phyloP scores from a whole-genome alignment of 2,888 invertebrate genomes.

The Venustoraphidia nigricollis region DNA sequence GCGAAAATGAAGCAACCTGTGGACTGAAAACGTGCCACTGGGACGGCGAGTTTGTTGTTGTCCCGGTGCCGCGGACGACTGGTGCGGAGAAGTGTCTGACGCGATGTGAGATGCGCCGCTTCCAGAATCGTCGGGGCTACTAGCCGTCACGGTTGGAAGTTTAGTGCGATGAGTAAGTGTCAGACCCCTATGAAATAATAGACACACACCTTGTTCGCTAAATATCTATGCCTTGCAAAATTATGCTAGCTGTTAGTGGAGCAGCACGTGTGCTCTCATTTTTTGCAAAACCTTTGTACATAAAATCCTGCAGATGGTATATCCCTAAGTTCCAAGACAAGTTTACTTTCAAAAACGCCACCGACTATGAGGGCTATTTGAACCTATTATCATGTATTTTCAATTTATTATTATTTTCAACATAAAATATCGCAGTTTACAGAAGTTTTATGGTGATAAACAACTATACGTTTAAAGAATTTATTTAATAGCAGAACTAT shows the following conservation, averaged over 20 bases:
- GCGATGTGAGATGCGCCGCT: conserved; percentile 22
- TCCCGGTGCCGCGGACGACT: conserved; percentile 19
- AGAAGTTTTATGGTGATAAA: too few relatives aligned
- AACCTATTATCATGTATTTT: too few relatives aligned
- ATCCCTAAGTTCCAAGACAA: too few relatives aligned
- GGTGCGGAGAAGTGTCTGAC: conserved; percentile 14
- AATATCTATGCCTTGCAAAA: background rate
- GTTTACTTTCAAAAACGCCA: too few relatives aligned
- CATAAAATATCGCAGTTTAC: too few relatives aligned
- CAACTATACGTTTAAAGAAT: too few relatives aligned
- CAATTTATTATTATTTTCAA: too few relatives aligned
- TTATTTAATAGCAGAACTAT: too few relatives aligned
- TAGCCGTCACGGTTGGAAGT: conserved; percentile 34
- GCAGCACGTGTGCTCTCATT: too few relatives aligned
- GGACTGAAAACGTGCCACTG: conserved; percentile 40
- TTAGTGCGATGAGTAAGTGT: conserved; percentile 37
- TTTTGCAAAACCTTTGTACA: too few relatives aligned
- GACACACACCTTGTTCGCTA: conserved; percentile 1
- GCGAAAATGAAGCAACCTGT: conserved; percentile 14
- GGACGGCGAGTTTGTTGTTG: conserved; percentile 29
- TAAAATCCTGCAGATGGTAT: too few relatives aligned
- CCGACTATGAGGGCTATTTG: too few relatives aligned
- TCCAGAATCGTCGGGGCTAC: conserved; percentile 36
- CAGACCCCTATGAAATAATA: conserved; percentile 31
- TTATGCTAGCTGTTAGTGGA: background rate